Conservation (phyloP, 2,797 vertebrate genomes). For the Australoheros facetus region DNA sequence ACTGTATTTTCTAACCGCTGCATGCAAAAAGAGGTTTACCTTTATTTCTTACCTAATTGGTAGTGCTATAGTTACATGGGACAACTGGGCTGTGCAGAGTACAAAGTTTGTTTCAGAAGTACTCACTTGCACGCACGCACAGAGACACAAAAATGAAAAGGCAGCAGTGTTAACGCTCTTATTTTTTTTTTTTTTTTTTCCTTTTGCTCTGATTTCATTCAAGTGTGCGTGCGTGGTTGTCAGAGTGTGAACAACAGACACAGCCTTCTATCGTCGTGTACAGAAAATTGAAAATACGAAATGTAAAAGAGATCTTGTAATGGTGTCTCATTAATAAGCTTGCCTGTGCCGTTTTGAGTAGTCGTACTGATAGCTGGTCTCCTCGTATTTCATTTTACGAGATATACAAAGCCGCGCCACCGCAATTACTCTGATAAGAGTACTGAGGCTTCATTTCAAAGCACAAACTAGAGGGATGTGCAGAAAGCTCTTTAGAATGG, state of each 20-base stretch:
- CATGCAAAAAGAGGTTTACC: constrained; percentile 50
- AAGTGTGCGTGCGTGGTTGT: constrained; percentile 33
- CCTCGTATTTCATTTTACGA: constrained; percentile 37
- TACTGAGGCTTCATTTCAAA: constrained; percentile 44
- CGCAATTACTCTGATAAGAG: constrained; percentile 6
- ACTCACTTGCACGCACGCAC: constrained; percentile 21
- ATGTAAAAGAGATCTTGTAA: constrained; percentile 45
- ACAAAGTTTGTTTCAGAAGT: constrained; percentile 32
- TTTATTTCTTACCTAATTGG: constrained; percentile 35
- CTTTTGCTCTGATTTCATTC: constrained; percentile 30
- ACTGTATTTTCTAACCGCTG: constrained; percentile 43
- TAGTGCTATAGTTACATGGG: constrained; percentile 20
- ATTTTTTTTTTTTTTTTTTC: constrained; percentile 7
- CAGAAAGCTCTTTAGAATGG: constrained; percentile 2
- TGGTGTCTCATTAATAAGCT: constrained; percentile 58
- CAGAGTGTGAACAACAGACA: constrained; percentile 40
- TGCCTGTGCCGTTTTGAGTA: constrained; percentile 53
- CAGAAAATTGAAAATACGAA: constrained; percentile 38
- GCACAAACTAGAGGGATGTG: constrained; percentile 41
- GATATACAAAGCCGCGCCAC: constrained; percentile 9
- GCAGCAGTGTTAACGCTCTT: constrained; percentile 17
- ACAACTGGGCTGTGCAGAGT: constrained; percentile 26
- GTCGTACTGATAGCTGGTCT: constrained; percentile 25
- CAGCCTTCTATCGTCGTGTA: constrained; percentile 48
- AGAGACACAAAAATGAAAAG: too few species aligned